Evolutionary conservation across 2,113 vertebrate genomes (phyloP).

Genomic region (Fulica atra): DNA sequence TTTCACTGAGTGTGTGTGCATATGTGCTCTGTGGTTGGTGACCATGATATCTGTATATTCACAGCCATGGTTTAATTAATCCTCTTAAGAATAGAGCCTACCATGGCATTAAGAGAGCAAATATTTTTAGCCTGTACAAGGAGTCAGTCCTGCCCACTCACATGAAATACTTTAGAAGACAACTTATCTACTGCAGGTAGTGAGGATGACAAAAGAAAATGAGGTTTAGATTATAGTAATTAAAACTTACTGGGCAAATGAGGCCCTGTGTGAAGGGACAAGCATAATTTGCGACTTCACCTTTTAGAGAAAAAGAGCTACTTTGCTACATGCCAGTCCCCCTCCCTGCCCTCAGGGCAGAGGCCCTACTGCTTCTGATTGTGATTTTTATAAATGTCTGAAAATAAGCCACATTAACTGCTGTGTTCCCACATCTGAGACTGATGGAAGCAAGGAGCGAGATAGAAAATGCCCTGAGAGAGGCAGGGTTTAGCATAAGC

Average conservation of each 20-base stretch:
- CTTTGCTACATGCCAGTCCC: neutral
- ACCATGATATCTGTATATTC: conserved; percentile 21
- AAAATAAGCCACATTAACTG: neutral
- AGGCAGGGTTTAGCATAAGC: neutral
- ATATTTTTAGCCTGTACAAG: conserved; percentile 46
- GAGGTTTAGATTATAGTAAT: conserved; percentile 32
- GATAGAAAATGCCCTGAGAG: neutral
- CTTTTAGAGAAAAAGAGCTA: neutral
- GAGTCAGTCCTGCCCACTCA: neutral
- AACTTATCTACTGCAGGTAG: conserved; percentile 25
- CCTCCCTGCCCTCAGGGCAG: neutral
- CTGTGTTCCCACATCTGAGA: neutral
- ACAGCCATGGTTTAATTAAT: conserved; percentile 53
- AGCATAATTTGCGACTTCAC: neutral
- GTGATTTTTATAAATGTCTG: neutral
- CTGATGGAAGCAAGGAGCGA: neutral
- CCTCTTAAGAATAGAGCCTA: conserved; percentile 30
- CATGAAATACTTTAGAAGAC: conserved; percentile 3
- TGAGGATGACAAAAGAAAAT: neutral
- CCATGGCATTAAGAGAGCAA: conserved; percentile 32
- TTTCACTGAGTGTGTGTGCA: neutral
- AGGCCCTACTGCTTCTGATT: neutral
- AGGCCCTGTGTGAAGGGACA: neutral
- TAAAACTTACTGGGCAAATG: neutral
- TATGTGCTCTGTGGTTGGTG: neutral